Evolutionary conservation across 2,113 vertebrate genomes (phyloP).

Genomic region (Tupaia chinensis): DNA sequence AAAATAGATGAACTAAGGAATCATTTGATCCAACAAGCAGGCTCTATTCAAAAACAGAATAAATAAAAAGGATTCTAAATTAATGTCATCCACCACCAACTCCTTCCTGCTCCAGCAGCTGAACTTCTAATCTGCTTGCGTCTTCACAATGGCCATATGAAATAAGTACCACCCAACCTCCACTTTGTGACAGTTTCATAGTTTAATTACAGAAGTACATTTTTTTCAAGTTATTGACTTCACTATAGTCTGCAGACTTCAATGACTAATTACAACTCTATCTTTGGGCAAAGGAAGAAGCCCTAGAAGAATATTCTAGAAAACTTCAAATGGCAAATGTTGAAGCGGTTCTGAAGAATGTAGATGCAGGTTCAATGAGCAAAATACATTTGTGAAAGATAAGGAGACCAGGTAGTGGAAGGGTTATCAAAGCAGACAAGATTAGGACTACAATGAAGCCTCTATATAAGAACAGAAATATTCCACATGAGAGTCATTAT

Average conservation of each 20-base stretch:
- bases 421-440: not conserved
- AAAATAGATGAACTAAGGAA: constrained; percentile 21
- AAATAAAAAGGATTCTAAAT: not conserved
- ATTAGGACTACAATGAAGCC: not conserved
- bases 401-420: not conserved
- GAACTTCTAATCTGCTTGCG: not conserved
- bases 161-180: not conserved
- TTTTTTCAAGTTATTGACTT: not conserved
- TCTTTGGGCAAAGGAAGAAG: not conserved
- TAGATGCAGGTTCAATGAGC: not conserved
- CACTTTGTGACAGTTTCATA: not conserved
- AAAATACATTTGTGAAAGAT: not conserved
- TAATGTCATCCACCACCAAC: not conserved
- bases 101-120: not conserved
- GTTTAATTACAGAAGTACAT: not conserved
- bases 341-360: not conserved
- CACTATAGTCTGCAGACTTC: not conserved
- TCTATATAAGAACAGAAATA: not conserved
- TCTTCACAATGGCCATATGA: not conserved
- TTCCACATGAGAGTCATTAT: not conserved
- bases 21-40: not conserved
- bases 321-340: constrained; percentile 5
- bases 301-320: not conserved
- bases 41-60: not conserved
- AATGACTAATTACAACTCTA: not conserved